phyloP scores from a whole-genome alignment of 2,888 invertebrate species.

The Salticus scenicus region DNA sequence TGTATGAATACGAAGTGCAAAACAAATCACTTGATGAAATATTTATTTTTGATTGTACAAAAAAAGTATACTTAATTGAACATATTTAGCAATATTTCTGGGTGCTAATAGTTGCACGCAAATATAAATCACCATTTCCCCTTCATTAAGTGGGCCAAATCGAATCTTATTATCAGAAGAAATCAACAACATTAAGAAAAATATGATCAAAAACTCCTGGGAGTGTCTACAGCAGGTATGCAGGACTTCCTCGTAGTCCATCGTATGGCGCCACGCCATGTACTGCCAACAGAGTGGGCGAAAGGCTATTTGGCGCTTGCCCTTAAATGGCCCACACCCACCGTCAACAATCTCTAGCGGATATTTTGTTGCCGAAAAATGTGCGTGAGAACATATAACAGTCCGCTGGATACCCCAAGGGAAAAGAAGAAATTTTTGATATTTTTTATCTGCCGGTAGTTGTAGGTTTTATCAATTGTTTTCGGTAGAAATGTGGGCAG shows the following conservation, averaged over 20 bases:
- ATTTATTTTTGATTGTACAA: too few species aligned
- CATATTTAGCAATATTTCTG: not conserved
- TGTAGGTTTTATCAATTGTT: not conserved
- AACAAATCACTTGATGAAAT: too few species aligned
- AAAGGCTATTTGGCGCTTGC: constrained; percentile 34
- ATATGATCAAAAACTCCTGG: not conserved
- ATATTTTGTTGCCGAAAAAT: not conserved
- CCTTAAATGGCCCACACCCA: constrained; percentile 35
- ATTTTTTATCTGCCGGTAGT: not conserved
- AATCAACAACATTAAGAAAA: constrained; percentile 8
- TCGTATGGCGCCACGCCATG: constrained; percentile 11
- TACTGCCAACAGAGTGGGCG: constrained; percentile 13
- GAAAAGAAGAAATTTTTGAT: not conserved
- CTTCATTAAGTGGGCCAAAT: not conserved
- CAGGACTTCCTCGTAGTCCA: constrained; percentile 24
- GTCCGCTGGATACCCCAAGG: constrained; percentile 22
- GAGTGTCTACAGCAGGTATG: constrained; percentile 23
- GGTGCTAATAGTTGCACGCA: not conserved
- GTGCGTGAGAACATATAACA: constrained; percentile 26
- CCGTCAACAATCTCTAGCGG: constrained; percentile 3
- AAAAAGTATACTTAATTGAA: not conserved
- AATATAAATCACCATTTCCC: not conserved
- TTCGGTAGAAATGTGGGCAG: not conserved
- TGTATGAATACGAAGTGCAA: too few species aligned
- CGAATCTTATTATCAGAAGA: constrained; percentile 5